A percentile compares a stretch with the other conserved stretches of the same genome.
phyloP scores from a whole-genome alignment of 1,140 invertebrate genomes.

The Metaphire vulgaris region DNA sequence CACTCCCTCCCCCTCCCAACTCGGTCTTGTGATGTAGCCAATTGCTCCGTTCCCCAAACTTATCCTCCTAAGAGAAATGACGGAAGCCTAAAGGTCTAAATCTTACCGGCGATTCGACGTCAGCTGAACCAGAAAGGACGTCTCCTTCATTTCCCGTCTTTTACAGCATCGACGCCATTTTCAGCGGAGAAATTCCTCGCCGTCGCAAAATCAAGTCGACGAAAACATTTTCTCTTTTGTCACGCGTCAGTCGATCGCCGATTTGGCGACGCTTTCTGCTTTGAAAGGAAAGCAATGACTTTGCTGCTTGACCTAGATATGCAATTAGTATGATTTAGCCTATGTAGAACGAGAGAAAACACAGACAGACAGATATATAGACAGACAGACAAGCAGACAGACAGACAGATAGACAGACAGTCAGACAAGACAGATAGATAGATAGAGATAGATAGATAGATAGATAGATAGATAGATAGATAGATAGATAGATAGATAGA shows the following conservation, averaged over 20 bases:
- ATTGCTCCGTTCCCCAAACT: neutral
- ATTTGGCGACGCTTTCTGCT: neutral
- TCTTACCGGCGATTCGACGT: neutral
- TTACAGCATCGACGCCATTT: too few species aligned
- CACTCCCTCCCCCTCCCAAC: neutral
- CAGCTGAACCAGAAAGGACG: too few species aligned
- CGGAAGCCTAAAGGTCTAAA: neutral
- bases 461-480: neutral
- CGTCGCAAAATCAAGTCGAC: neutral
- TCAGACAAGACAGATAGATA: neutral
- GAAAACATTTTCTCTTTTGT: too few species aligned
- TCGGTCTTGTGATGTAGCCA: constrained; percentile 5
- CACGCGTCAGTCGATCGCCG: neutral
- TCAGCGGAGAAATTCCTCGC: too few species aligned
- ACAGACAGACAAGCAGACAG: neutral
- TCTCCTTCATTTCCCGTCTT: too few species aligned
- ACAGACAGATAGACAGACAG: constrained; percentile 15
- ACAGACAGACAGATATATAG: constrained; percentile 18
- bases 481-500: neutral
- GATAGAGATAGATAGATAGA: neutral
- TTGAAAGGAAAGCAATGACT: neutral
- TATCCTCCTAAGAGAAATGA: neutral
- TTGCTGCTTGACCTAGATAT: neutral
- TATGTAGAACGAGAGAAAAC: neutral
- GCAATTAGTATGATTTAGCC: too few species aligned